Percentiles rank a stretch among this genome's conserved stretches.
Conservation (phyloP, 2,113 vertebrate genomes). For the Menidia beryllina region DNA sequence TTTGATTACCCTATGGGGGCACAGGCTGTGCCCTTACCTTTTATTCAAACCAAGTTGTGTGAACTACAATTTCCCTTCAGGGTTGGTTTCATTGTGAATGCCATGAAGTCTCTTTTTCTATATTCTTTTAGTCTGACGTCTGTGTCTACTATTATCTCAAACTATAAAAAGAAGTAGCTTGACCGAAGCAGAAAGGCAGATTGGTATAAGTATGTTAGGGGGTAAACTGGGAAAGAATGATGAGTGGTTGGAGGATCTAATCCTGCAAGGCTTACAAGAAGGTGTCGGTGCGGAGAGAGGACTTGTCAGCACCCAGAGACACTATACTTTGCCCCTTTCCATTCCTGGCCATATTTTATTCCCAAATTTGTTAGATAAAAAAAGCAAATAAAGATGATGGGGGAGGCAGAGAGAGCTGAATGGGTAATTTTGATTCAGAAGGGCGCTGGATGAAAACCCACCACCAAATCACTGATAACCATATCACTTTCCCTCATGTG, state of each 20-base stretch:
- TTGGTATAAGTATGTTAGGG: neutral
- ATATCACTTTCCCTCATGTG: constrained; percentile 76
- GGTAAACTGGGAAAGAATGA: neutral
- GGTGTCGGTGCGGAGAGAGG: constrained; percentile 55
- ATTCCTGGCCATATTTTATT: constrained; percentile 49
- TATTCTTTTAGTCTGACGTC: constrained; percentile 26
- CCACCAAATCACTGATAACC: constrained; percentile 69
- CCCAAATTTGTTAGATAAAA: constrained; percentile 80
- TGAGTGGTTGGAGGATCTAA: constrained; percentile 39
- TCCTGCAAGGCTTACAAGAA: constrained; percentile 48
- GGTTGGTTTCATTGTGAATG: neutral
- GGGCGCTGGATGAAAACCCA: constrained; percentile 54
- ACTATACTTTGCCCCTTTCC: constrained; percentile 29
- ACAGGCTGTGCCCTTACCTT: too few species aligned
- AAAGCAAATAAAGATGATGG: constrained; percentile 42
- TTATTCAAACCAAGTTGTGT: too few species aligned
- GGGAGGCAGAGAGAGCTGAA: constrained; percentile 20
- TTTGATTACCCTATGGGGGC: too few species aligned
- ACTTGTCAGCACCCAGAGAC: constrained; percentile 56
- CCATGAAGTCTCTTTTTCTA: neutral
- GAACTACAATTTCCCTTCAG: too few species aligned
- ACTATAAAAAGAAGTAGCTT: constrained; percentile 6
- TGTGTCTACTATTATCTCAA: constrained; percentile 14
- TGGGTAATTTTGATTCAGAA: constrained; percentile 35
- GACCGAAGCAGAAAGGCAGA: constrained; percentile 7